Conservation (phyloP, 1,140 invertebrate genomes). For the Caenorhabditis brenneri region DNA sequence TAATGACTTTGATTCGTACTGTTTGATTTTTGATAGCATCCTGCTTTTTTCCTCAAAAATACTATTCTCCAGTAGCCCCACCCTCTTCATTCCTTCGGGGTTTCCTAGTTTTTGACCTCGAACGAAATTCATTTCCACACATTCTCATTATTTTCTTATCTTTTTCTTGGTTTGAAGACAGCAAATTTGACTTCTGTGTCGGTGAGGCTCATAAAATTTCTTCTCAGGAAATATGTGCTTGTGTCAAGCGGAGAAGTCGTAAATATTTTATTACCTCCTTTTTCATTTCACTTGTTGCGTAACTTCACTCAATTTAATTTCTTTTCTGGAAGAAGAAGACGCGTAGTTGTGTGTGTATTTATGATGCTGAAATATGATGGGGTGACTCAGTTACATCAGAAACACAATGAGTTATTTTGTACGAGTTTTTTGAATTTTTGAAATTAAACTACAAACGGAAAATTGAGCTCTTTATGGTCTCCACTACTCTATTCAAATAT, state of each 20-base stretch:
- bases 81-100: no score
- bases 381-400: background rate
- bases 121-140: background rate
- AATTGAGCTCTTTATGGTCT: no score
- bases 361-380: background rate
- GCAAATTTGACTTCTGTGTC: background rate
- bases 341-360: background rate
- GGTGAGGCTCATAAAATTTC: background rate
- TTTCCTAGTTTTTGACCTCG: background rate
- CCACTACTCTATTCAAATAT: no score
- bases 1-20: background rate
- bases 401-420: background rate
- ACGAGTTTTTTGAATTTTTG: no score
- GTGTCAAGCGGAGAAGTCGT: background rate
- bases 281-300: background rate
- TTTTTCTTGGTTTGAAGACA: background rate
- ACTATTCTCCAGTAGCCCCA: background rate
- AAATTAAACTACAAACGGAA: no score
- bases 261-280: background rate
- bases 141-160: background rate
- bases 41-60: background rate
- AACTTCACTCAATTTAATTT: background rate
- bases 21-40: background rate
- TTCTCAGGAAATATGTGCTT: no score
- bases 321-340: background rate